These are phyloP conservation scores for Sigmodon hispidus DNA, from an alignment of 2,113 vertebrate genomes.

Conservation along the genomic window DNA sequence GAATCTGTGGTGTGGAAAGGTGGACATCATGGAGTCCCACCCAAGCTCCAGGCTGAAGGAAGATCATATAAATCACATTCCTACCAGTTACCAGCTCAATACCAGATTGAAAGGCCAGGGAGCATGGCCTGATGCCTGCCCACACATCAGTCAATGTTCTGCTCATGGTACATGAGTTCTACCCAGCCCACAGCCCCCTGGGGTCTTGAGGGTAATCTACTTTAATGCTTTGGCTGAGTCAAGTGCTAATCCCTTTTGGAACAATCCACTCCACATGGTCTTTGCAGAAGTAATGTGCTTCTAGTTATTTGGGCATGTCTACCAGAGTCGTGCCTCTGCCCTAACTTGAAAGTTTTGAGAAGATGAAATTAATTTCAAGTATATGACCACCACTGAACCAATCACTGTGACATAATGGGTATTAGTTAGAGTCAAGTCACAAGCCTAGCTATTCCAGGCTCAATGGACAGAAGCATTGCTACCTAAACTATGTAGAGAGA, in stretches of 20 bases:
- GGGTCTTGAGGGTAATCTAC: background rate
- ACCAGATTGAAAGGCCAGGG: background rate
- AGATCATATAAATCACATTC: fast-evolving
- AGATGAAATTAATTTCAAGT: background rate
- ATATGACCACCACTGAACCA: background rate
- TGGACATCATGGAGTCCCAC: background rate
- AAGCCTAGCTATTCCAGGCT: background rate
- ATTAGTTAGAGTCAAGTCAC: background rate
- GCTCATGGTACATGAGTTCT: background rate
- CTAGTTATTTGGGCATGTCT: background rate
- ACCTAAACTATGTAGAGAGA: background rate
- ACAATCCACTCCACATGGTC: background rate
- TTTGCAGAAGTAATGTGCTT: background rate
- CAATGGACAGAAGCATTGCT: background rate
- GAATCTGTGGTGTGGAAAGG: background rate
- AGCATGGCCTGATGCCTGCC: too few species aligned
- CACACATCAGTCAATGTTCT: background rate
- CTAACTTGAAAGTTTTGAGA: conserved; percentile 2
- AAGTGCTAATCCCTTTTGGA: background rate
- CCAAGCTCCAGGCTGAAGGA: background rate
- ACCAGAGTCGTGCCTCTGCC: background rate
- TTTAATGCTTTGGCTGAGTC: background rate
- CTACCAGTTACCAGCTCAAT: background rate
- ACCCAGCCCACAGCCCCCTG: background rate
- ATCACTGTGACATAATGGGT: background rate